Evolutionary conservation across 2,888 invertebrate genomes (phyloP).

Genomic region (Stenoptilia bipunctidactyla): DNA sequence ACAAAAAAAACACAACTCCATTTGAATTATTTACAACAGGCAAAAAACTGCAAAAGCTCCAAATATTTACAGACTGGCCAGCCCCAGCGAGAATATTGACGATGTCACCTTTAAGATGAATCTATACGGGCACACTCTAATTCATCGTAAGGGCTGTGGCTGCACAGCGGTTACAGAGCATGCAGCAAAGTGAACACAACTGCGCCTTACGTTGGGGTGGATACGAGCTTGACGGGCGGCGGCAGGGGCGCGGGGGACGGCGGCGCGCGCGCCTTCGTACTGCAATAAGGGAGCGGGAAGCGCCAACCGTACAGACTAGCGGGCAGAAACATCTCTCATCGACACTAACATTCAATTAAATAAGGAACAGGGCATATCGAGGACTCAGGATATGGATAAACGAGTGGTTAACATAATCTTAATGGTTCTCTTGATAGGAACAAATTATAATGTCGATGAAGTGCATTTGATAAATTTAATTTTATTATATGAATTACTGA

Average conservation of each 20-base stretch:
- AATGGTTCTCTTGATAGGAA: background rate
- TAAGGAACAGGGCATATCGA: constrained; percentile 8
- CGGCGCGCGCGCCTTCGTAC: constrained; percentile 86
- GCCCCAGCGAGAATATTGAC: constrained; percentile 31
- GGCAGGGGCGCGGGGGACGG: constrained; percentile 85
- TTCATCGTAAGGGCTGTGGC: no score
- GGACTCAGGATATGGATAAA: background rate
- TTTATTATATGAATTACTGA: background rate
- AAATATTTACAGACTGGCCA: constrained; percentile 43
- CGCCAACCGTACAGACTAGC: constrained; percentile 96
- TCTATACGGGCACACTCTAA: background rate
- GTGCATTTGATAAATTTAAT: constrained; percentile 21
- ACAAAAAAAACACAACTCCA: background rate
- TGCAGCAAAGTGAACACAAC: constrained; percentile 47
- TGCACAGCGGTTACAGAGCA: constrained; percentile 59
- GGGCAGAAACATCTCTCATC: constrained; percentile 72
- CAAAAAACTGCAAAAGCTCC: constrained; percentile 12
- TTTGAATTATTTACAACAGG: constrained; percentile 21
- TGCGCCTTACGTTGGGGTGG: constrained; percentile 76
- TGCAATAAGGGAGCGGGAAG: constrained; percentile 96
- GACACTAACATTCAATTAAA: constrained; percentile 53
- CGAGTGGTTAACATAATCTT: background rate
- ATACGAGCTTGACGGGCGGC: constrained; percentile 82
- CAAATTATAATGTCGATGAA: constrained; percentile 33
- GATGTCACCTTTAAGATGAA: background rate